A percentile compares a stretch with the other conserved stretches of the same genome.
Evolutionary conservation across 2,113 vertebrate species (phyloP).

Genomic region (Falco punctatus): DNA sequence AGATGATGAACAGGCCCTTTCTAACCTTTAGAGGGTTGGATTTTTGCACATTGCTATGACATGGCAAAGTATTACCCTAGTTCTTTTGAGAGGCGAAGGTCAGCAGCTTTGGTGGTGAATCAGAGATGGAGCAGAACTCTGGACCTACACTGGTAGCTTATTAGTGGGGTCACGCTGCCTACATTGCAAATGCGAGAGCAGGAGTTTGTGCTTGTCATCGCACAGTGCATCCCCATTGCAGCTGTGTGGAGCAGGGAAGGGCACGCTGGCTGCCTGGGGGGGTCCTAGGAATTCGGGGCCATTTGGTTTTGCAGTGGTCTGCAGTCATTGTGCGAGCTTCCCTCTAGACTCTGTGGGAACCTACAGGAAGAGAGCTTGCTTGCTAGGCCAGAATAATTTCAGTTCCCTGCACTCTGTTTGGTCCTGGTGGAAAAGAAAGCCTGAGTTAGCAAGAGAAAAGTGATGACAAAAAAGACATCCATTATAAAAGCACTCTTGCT

Average conservation of each 20-base stretch:
- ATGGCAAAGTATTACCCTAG: background rate
- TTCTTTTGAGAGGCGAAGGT: background rate
- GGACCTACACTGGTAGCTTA: background rate
- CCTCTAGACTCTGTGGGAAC: background rate
- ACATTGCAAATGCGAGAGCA: background rate
- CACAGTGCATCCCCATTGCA: background rate
- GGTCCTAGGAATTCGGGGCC: background rate
- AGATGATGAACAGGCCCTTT: background rate
- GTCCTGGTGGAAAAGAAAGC: background rate
- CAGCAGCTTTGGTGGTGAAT: background rate
- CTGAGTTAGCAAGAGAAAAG: background rate
- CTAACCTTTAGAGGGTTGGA: background rate
- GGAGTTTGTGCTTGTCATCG: background rate
- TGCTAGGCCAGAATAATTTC: background rate
- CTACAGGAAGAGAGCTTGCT: background rate
- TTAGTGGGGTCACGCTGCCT: background rate
- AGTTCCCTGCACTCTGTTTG: background rate
- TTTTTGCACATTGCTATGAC: background rate
- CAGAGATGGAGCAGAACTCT: background rate
- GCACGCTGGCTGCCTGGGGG: rapidly evolving
- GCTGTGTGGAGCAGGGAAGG: background rate
- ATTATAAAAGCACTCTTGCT: background rate
- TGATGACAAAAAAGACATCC: background rate
- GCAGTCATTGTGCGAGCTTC: background rate
- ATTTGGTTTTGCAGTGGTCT: background rate